Conservation (phyloP, 2,797 vertebrate genomes). For the Arnoldichthys spilopterus region DNA sequence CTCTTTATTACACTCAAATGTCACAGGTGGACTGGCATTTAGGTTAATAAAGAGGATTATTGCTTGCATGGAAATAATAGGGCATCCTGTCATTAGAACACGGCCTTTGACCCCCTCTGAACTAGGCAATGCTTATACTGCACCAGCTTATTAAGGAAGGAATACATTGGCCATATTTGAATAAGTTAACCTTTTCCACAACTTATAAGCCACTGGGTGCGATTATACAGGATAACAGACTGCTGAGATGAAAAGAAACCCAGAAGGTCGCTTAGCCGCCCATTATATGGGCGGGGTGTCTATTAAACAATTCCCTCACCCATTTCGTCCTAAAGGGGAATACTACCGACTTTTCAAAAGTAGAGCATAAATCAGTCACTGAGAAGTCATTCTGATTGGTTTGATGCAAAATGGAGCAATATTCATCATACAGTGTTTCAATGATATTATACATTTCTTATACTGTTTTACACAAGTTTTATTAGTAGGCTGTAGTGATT, state of each 20-base stretch:
- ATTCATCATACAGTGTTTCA: no score
- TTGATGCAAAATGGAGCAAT: no score
- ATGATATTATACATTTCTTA: no score
- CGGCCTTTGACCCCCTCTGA: constrained; percentile 59
- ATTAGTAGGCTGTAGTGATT: no score
- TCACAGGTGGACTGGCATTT: constrained; percentile 65
- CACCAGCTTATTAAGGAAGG: constrained; percentile 40
- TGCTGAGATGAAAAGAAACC: constrained; percentile 21
- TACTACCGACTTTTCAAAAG: background rate
- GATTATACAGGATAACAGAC: constrained; percentile 42
- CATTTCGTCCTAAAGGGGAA: background rate
- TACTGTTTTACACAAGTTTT: no score
- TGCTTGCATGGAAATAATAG: constrained; percentile 63
- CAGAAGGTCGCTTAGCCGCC: background rate
- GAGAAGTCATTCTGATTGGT: no score
- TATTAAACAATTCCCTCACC: constrained; percentile 3
- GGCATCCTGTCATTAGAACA: constrained; percentile 52
- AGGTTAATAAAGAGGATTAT: constrained; percentile 70
- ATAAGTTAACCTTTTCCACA: constrained; percentile 59
- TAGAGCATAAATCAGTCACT: no score
- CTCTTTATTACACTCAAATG: constrained; percentile 69
- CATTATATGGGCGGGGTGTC: background rate
- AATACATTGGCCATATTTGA: constrained; percentile 56
- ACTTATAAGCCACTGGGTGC: constrained; percentile 35
- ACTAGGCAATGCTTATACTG: constrained; percentile 32